Base-by-base conservation (phyloP, 2,797 vertebrate genomes). In the Jordanella pulchra region DNA sequence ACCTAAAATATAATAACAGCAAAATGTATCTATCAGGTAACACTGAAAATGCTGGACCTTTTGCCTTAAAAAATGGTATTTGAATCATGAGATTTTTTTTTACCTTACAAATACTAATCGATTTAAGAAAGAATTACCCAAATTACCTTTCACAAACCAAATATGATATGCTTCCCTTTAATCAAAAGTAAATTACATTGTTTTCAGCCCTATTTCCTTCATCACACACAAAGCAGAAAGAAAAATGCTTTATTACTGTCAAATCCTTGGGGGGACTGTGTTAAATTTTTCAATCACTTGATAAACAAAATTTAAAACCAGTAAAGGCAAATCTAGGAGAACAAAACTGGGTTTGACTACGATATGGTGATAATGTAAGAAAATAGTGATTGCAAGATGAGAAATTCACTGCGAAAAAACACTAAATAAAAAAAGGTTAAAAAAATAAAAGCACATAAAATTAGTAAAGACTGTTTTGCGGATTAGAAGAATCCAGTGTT, bases 401-500 rank as follows among this genome's bases (percentile, higher is more conserved):
- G 42, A 25, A 23, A 63, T 44, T 44, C 25, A 9, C 60, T 42
- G 42, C 7, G 1, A 42, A 21, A 44, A 10, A 18, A 50, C 27
- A 21, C 23, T 21, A 54, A 53, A 55, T 18, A 27, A 55, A 44
- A 21, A 68, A 4, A 21, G 13, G 23, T 17, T 72, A 15, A 80
- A 67, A 73, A 28, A 75, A 63, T 23, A 60, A 42, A 78, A 72
- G 82, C 78, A 69, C 84, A 86, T 13, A 77, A 55, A 91, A 88
- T 86, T 86, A 75, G 92, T 81, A 89, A 87, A 88, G 80, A 89
- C 71, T 90, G 65, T 77, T 85, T 89, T 87, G 82, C 80, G 80
- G 86, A 92, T 89, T 87, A 92, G 87, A 89, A 89, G 81, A 92
- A 92, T 94, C 93, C 94, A 94, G 93, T 94, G 93, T 92, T 92